phyloP scores from a whole-genome alignment of 2,797 vertebrate genomes.

The Perdix hodgsoniae region DNA sequence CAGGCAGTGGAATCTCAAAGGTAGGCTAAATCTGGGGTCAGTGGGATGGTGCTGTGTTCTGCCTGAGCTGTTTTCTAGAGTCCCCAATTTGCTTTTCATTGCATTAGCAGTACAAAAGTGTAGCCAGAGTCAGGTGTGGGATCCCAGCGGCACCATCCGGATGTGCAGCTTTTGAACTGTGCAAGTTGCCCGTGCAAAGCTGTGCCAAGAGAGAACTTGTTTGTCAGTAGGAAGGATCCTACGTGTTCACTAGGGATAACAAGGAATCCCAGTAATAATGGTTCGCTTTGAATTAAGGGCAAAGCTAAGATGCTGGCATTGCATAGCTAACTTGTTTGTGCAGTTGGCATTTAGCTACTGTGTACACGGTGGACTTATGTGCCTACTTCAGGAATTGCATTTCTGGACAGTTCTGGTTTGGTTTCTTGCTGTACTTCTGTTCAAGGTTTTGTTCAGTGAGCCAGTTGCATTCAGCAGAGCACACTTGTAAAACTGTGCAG shows the following conservation, averaged over 20 bases:
- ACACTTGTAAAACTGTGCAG: not conserved
- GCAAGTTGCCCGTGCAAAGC: not conserved
- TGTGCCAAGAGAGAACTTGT: not conserved
- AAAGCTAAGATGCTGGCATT: not conserved
- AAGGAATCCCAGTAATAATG: not conserved
- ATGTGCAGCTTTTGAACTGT: not conserved
- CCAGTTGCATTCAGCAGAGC: not conserved
- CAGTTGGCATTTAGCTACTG: not conserved
- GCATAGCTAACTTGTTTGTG: not conserved
- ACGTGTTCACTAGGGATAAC: not conserved
- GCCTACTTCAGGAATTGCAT: not conserved
- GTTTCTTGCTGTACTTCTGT: not conserved
- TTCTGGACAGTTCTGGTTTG: not conserved
- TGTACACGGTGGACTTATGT: not conserved
- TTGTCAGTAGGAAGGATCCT: not conserved
- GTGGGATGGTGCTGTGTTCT: not conserved
- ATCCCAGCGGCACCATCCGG: not conserved
- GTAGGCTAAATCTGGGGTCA: not conserved
- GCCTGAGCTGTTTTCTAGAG: slow-evolving; percentile 11
- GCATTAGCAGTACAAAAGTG: not conserved
- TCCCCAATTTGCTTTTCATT: not conserved
- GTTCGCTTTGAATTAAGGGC: not conserved
- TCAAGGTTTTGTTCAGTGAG: not conserved
- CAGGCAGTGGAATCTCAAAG: not conserved
- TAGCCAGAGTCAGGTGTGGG: not conserved